Conservation (phyloP, 2,888 invertebrate genomes). For the Gymnocheta viridis region DNA sequence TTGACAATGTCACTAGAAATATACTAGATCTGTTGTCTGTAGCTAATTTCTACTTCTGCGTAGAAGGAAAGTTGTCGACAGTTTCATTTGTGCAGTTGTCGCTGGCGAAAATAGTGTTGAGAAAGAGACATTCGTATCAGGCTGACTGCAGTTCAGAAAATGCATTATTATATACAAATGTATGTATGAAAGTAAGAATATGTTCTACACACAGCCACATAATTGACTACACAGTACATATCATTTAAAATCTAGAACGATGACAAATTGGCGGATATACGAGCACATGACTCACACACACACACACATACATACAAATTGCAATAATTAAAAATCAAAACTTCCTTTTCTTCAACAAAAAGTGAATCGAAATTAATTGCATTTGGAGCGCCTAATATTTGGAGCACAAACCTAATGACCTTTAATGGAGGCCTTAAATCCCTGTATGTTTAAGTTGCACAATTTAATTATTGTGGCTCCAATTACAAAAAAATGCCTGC, state of each 20-base stretch:
- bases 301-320: not conserved
- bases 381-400: constrained; percentile 12
- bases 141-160: too few relatives aligned
- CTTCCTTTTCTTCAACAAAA: not conserved
- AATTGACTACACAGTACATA: not conserved
- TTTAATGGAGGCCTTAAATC: constrained; percentile 72
- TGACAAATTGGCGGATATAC: constrained; percentile 67
- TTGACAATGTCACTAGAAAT: too few relatives aligned
- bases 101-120: too few relatives aligned
- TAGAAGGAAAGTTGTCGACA: too few relatives aligned
- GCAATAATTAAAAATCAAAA: not conserved
- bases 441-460: constrained; percentile 22
- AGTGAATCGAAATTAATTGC: constrained; percentile 20
- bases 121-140: too few relatives aligned
- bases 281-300: not conserved
- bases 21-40: too few relatives aligned
- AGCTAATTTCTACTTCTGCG: too few relatives aligned
- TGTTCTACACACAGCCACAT: too few relatives aligned
- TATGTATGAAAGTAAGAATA: too few relatives aligned
- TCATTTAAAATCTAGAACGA: constrained; percentile 55
- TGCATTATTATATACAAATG: too few relatives aligned
- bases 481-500: constrained; percentile 53
- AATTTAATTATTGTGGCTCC: constrained; percentile 52
- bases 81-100: too few relatives aligned
- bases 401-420: constrained; percentile 74